Percentiles rank a stretch among this genome's conserved stretches.
Conservation (phyloP, 2,797 vertebrate genomes). For the Myotis findleyi region DNA sequence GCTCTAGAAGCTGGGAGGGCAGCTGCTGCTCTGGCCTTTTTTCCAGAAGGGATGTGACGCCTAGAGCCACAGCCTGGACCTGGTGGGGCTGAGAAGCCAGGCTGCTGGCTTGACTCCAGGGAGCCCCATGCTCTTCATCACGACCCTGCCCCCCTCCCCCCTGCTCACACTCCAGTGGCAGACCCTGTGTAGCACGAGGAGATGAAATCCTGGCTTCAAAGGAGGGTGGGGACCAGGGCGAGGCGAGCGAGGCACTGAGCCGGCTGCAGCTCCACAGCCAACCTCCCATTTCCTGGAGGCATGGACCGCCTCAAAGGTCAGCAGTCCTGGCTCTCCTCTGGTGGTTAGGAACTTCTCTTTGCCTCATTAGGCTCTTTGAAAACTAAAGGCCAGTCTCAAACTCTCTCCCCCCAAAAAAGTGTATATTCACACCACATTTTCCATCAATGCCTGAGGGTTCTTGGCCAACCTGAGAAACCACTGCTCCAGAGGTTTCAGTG, state of each 20-base stretch:
- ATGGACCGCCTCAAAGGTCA: background rate
- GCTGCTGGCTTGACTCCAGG: background rate
- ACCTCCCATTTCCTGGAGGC: background rate
- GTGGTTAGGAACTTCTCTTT: background rate
- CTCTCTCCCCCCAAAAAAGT: background rate
- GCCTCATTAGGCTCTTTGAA: background rate
- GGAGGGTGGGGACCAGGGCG: background rate
- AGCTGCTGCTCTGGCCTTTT: background rate
- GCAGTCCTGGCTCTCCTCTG: fast-evolving
- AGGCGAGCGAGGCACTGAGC: background rate
- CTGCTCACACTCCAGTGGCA: background rate
- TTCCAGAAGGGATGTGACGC: background rate
- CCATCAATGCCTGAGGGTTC: background rate
- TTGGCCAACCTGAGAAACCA: constrained; percentile 35
- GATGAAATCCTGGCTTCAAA: background rate
- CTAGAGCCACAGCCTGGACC: background rate
- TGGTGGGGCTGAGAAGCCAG: background rate
- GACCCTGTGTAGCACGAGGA: background rate
- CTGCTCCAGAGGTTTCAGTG: constrained; percentile 4
- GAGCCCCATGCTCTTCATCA: background rate
- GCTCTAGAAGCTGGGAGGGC: background rate
- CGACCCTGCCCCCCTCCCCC: fast-evolving
- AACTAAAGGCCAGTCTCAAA: background rate
- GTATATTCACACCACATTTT: constrained; percentile 6
- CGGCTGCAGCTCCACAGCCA: background rate